Conservation (phyloP, 2,797 vertebrate genomes). For the Oreochromis grahami region DNA sequence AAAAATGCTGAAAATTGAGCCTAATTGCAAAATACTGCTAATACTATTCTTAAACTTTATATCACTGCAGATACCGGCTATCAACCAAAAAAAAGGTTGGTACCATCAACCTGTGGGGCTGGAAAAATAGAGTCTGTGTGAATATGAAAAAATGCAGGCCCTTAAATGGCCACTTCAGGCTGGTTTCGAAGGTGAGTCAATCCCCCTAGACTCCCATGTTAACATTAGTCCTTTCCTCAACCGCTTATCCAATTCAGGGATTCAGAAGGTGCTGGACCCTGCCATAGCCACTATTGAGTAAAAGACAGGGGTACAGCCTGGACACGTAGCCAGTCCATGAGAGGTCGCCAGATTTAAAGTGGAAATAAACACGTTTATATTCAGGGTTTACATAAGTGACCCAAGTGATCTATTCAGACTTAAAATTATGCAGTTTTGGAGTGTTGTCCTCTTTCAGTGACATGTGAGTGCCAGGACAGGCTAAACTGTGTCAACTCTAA, state of each 20-base stretch:
- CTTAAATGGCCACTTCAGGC: not conserved
- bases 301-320: not conserved
- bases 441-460: not conserved
- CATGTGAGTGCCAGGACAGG: not conserved
- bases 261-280: not conserved
- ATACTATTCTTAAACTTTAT: not conserved
- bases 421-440: not conserved
- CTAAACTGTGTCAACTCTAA: not conserved
- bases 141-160: not conserved
- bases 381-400: not conserved
- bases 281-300: accelerated
- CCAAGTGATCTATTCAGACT: not conserved
- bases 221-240: not conserved
- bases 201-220: not conserved
- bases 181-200: not conserved
- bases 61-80: not conserved
- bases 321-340: not conserved
- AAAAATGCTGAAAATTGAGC: not conserved
- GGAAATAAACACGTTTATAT: not conserved
- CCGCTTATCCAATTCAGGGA: not conserved
- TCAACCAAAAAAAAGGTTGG: not conserved
- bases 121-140: not conserved
- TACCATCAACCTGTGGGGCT: not conserved
- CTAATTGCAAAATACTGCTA: not conserved
- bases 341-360: not conserved